Conservation (phyloP, 2,113 vertebrate genomes). For the Xerus inauris region DNA sequence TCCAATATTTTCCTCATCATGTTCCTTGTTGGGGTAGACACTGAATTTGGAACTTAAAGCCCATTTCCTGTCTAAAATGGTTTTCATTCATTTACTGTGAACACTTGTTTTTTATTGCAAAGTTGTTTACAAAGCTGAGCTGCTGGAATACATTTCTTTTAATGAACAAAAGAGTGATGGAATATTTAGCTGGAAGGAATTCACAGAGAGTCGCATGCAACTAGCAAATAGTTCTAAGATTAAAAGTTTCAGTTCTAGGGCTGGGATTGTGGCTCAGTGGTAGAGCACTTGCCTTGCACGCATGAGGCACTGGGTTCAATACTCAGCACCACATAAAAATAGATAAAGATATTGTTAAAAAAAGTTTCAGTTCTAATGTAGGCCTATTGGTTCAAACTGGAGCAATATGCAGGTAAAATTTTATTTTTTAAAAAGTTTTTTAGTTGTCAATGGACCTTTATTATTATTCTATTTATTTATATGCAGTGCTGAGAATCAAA, state of each 20-base stretch:
- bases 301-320: too few relatives aligned
- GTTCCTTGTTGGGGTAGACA: constrained; percentile 59
- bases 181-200: constrained; percentile 78
- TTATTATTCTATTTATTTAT: too few relatives aligned
- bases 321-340: too few relatives aligned
- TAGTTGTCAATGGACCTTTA: too few relatives aligned
- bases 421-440: too few relatives aligned
- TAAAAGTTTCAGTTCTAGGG: constrained; percentile 54
- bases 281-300: too few relatives aligned
- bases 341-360: too few relatives aligned
- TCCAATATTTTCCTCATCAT: constrained; percentile 61
- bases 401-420: constrained; percentile 55
- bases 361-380: constrained; percentile 48
- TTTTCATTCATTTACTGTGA: constrained; percentile 68
- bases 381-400: neutral
- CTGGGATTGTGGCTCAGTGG: too few relatives aligned
- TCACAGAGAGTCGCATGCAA: constrained; percentile 59
- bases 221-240: constrained; percentile 58
- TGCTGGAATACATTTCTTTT: constrained; percentile 79
- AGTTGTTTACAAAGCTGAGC: constrained; percentile 78
- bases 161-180: constrained; percentile 75
- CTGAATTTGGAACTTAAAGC: constrained; percentile 66
- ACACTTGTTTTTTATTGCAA: constrained; percentile 75
- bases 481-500: too few relatives aligned
- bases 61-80: constrained; percentile 74